Base-by-base conservation (phyloP, 2,113 vertebrate species). In the Shinisaurus crocodilurus region DNA sequence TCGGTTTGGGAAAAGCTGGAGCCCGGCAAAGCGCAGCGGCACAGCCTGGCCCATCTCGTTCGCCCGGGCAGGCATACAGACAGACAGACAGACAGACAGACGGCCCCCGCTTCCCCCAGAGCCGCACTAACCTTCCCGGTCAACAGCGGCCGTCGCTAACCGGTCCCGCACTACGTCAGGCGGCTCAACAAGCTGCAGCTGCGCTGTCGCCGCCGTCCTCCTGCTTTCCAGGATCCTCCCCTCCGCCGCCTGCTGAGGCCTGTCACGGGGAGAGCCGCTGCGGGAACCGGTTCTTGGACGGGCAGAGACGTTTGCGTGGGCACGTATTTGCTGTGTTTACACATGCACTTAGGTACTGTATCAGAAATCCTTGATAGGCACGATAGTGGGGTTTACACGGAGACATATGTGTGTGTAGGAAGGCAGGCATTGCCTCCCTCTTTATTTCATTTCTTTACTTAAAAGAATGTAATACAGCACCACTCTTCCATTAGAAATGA, bases 21-120 rank as follows among this genome's bases (percentile, higher is more conserved):
- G 25, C n/a, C 4, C 34, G 54, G 57, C 79, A 81, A 77, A 27
- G 75, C 40, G 29, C 32, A 54, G 48, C 29, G 32, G 0, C 20
- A 0, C 7, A 37, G 0, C 29, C 0, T 10, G 4, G 60, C 25
- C 4, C 20, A 1, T 34, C 8, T 20, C 13, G 13, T 5, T 1
- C 3, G 1, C 69, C 13, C 37, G 2, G 10, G 3, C 3, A 32
- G 5, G 7, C 7, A 54, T 6, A 54, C 2, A 6, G 54, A 6
- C 54, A 6, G 54, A n/a, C n/a, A n/a, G n/a, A n/a, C n/a, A 12
- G 3, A 6, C 29, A 27, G 48, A 50, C 45, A 20, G 5, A 29
- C 27, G 27, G 27, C 27, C 70, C 70, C 32, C 32, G 1, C 34
- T 5, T 13, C 29, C 34, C 8, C 0, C 3, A 13, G 2, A 20